Percentiles rank a stretch among this genome's conserved stretches.
Conservation (phyloP, 2,888 invertebrate species). For the Drosophila formosana region DNA sequence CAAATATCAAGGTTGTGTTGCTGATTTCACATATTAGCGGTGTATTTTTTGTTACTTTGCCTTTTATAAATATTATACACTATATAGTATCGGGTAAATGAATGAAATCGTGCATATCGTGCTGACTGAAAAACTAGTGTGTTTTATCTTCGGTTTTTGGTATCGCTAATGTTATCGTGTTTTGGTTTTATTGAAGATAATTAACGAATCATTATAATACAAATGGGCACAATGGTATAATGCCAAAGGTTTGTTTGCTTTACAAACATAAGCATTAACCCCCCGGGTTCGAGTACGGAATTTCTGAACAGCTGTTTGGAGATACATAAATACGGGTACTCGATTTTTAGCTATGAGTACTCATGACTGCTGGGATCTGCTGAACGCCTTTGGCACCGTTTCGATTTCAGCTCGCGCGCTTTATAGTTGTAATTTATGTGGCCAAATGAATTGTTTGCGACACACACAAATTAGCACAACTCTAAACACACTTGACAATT, state of each 20-base stretch:
- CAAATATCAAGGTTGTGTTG: slow-evolving; percentile 5
- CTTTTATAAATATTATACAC: neutral
- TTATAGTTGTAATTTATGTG: slow-evolving; percentile 35
- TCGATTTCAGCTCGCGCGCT: slow-evolving; percentile 29
- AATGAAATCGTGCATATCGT: neutral
- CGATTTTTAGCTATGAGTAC: slow-evolving; percentile 9
- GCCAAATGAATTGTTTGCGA: slow-evolving; percentile 37
- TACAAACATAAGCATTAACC: slow-evolving; percentile 34
- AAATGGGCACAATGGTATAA: slow-evolving; percentile 48
- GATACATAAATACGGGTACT: slow-evolving; percentile 45
- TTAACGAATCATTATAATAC: slow-evolving; percentile 35
- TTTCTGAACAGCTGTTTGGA: slow-evolving; percentile 44
- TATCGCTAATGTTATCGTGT: neutral
- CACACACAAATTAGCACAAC: slow-evolving; percentile 59
- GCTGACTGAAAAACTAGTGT: neutral
- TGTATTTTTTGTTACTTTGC: neutral
- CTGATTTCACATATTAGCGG: neutral
- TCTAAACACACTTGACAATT: slow-evolving; percentile 60
- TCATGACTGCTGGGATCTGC: slow-evolving; percentile 38
- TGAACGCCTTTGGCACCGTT: slow-evolving; percentile 53
- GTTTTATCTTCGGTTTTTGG: slow-evolving; percentile 7
- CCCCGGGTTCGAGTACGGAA: neutral
- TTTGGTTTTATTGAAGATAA: slow-evolving; percentile 7
- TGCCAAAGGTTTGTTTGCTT: slow-evolving; percentile 46
- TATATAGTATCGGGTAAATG: neutral